Percentiles rank a stretch among this genome's conserved stretches.
phyloP scores from a whole-genome alignment of 1,140 invertebrate species.

The Gonatopus flavifemur region DNA sequence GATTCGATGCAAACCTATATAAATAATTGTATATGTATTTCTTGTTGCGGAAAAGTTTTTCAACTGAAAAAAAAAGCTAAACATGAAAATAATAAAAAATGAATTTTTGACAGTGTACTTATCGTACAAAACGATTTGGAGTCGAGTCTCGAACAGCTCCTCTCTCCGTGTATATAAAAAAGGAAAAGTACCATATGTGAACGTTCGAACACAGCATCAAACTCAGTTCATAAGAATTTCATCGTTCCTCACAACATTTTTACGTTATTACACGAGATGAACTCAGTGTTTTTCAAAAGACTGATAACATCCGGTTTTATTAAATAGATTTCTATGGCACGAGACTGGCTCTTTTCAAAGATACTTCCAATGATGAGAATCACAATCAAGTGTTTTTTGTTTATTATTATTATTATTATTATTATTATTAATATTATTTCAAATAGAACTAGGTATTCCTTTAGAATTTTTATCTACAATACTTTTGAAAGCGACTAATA shows the following conservation, averaged over 20 bases:
- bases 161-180: constrained; percentile 49
- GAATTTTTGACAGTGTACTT: constrained; percentile 16
- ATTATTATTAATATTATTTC: too few relatives aligned
- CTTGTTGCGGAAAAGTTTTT: neutral
- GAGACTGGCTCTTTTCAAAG: too few relatives aligned
- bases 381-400: too few relatives aligned
- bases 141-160: constrained; percentile 50
- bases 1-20: neutral
- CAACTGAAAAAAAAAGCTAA: too few relatives aligned
- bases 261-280: constrained; percentile 9
- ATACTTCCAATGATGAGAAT: too few relatives aligned
- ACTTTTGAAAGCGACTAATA: too few relatives aligned
- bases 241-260: constrained; percentile 3
- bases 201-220: constrained; percentile 31
- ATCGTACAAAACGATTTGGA: constrained; percentile 18
- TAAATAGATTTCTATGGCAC: constrained; percentile 11
- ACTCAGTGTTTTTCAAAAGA: constrained; percentile 16
- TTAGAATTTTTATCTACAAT: too few relatives aligned
- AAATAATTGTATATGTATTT: neutral
- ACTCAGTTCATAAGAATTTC: neutral
- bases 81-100: too few relatives aligned
- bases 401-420: too few relatives aligned
- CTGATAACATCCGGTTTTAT: constrained; percentile 12
- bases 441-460: too few relatives aligned
- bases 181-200: constrained; percentile 38